phyloP scores from a whole-genome alignment of 2,113 vertebrate genomes.

The Bufo bufo region DNA sequence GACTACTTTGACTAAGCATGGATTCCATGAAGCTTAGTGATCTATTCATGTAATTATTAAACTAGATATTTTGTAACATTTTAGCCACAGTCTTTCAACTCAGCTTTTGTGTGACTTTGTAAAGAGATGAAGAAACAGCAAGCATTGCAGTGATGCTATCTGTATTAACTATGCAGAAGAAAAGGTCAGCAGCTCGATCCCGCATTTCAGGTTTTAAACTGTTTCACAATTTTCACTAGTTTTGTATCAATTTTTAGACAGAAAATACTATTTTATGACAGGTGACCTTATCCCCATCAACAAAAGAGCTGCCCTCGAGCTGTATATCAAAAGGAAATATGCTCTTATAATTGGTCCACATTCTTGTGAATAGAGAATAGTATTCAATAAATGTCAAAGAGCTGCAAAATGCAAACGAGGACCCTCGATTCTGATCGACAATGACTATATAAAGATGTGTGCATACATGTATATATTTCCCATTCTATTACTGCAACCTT shows the following conservation, averaged over 20 bases:
- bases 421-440: too few species aligned
- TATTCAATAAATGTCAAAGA: slow-evolving; percentile 77
- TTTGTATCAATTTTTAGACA: slow-evolving; percentile 75
- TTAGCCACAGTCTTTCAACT: background rate
- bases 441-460: too few species aligned
- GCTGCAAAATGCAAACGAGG: background rate
- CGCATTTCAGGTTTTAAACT: slow-evolving; percentile 69
- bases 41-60: slow-evolving; percentile 1
- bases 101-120: slow-evolving; percentile 31
- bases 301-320: slow-evolving; percentile 67
- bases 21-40: background rate
- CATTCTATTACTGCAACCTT: too few species aligned
- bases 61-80: slow-evolving; percentile 31
- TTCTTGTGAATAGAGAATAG: slow-evolving; percentile 69
- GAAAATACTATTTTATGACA: slow-evolving; percentile 76
- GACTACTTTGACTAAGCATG: background rate
- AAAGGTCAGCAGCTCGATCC: slow-evolving; percentile 74
- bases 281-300: slow-evolving; percentile 80
- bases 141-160: slow-evolving; percentile 60
- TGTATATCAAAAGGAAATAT: slow-evolving; percentile 76
- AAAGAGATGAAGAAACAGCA: slow-evolving; percentile 59
- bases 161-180: slow-evolving; percentile 65
- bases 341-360: slow-evolving; percentile 66
- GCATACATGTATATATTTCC: too few species aligned
- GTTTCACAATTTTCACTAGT: slow-evolving; percentile 68